Evolutionary conservation across 1,140 invertebrate genomes (phyloP).

Genomic region (Hestina assimilis): DNA sequence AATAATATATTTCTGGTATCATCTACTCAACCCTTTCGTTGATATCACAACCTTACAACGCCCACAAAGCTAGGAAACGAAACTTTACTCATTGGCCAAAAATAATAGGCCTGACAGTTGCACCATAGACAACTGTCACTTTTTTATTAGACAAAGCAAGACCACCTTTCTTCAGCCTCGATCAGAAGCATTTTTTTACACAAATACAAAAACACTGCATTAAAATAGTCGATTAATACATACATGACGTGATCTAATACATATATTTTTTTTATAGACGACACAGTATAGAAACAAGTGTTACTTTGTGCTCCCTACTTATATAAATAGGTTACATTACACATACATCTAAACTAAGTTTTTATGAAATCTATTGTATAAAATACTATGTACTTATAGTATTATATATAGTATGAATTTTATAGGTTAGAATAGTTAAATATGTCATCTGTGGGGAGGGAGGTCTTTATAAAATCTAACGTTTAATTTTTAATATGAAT

Average conservation of each 20-base stretch:
- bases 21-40: conserved; percentile 39
- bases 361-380: conserved; percentile 51
- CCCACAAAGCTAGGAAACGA: conserved; percentile 23
- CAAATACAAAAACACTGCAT: conserved; percentile 62
- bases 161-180: conserved; percentile 39
- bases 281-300: conserved; percentile 46
- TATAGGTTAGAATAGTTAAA: conserved; percentile 27
- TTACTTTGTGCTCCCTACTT: conserved; percentile 61
- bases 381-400: conserved; percentile 37
- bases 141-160: conserved; percentile 49
- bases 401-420: conserved; percentile 13
- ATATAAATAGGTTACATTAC: conserved; percentile 28
- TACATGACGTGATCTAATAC: conserved; percentile 49
- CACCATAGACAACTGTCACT: conserved; percentile 7
- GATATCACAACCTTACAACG: conserved; percentile 48
- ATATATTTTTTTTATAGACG: conserved; percentile 57
- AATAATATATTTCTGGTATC: conserved; percentile 24
- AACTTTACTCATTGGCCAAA: conserved; percentile 12
- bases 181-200: conserved; percentile 40
- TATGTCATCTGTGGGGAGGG: conserved; percentile 18
- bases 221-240: conserved; percentile 47
- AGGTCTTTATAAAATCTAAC: conserved; percentile 25
- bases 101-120: conserved; percentile 21
- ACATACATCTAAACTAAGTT: conserved; percentile 28
- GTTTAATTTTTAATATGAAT: conserved; percentile 22